Base-by-base conservation (phyloP, 2,888 invertebrate genomes). In the Monoplex corrugatus region DNA sequence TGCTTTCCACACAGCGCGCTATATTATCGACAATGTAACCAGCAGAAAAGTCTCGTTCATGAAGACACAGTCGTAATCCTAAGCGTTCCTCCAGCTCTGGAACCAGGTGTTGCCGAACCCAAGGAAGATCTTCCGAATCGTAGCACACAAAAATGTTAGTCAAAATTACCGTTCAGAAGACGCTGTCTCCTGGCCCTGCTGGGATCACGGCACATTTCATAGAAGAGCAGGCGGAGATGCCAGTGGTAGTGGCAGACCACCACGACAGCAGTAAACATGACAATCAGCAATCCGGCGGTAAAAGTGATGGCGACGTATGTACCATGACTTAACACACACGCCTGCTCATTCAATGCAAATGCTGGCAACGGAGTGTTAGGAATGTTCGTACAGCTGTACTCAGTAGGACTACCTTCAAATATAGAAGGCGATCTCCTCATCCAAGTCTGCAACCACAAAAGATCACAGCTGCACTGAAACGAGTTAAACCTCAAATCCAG, bases 21-120 rank as follows among this genome's bases (percentile, higher is more conserved):
- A 98, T 97, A 92, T 97, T 98, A 94, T 97, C 97, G 90, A 97
- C 95, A 89, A 98, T 97, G 6, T 97, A 97, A 0, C 97, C 97
- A 32, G 97, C 97, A 97, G n/a, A 97, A 94, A 97, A 98, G 93
- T 98, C 97, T 80, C 98, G 96, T 94, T 97, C 97, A 91, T 98
- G 97, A 5, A 98, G 95, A 92, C 97, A 98, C 0, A 97, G 72
- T 32, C 80, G 68, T 1, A 92, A 82, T 5, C 87, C 72, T 88
- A 87, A 45, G 2, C 68, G 72, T 0, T 32, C 95, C 94, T 97
- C 97, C 16, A 97, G 96, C 86, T 97, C 97, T 0, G 97, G 97
- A 28, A 97, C 94, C 0, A 97, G 96, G 19, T 97, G 96, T 38
- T 97, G 97, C 84, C 97, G 94, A 2, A 97, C 97, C 97, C 97